phyloP scores from a whole-genome alignment of 2,797 vertebrate species.

The Phoeniculus purpureus region DNA sequence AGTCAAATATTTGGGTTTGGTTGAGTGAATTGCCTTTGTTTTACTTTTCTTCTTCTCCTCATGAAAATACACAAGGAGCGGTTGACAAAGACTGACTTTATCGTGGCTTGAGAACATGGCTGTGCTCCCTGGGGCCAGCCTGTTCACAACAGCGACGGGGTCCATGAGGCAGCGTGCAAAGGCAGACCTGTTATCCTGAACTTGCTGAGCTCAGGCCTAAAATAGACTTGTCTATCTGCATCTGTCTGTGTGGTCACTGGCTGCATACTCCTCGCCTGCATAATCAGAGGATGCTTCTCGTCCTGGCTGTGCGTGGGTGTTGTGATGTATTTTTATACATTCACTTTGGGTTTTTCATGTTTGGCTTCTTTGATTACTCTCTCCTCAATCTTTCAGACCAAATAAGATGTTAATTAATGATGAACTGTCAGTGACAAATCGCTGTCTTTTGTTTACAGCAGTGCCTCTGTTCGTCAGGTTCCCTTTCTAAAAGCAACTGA shows the following conservation, averaged over 20 bases:
- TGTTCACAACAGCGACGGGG: neutral
- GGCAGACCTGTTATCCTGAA: neutral
- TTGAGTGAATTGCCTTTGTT: neutral
- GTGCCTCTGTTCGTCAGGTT: constrained; percentile 7
- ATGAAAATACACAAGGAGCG: neutral
- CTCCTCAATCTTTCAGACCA: constrained; percentile 6
- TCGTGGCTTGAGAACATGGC: neutral
- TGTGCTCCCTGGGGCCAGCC: neutral
- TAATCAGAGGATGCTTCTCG: neutral
- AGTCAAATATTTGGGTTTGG: neutral
- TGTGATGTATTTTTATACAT: neutral
- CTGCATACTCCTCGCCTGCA: neutral
- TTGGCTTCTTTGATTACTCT: neutral
- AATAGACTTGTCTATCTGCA: constrained; percentile 34
- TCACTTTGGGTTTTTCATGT: neutral
- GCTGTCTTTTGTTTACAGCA: constrained; percentile 28
- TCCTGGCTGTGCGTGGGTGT: neutral
- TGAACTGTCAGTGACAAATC: constrained; percentile 37
- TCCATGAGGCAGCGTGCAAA: neutral
- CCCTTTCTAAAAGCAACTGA: constrained; percentile 21
- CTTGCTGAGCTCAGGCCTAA: neutral
- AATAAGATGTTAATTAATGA: constrained; percentile 3
- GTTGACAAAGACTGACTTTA: neutral
- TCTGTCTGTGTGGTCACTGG: constrained; percentile 15
- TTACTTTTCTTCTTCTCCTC: neutral